phyloP scores from a whole-genome alignment of 2,888 invertebrate species.

The Nebria salina region DNA sequence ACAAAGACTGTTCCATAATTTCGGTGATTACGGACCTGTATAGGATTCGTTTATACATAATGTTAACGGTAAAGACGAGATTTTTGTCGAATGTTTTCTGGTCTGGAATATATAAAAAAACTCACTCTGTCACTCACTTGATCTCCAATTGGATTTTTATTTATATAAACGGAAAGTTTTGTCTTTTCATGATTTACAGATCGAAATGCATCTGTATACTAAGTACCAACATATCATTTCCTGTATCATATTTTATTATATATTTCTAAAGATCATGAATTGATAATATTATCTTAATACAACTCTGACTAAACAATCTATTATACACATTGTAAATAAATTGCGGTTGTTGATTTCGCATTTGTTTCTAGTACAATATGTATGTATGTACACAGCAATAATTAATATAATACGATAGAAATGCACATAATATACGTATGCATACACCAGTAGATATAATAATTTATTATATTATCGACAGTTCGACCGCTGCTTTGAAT shows the following conservation, averaged over 20 bases:
- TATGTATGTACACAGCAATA: neutral
- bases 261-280: too few relatives aligned
- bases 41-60: neutral
- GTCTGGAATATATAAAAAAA: neutral
- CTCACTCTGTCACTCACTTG: neutral
- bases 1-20: neutral
- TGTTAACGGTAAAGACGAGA: constrained; percentile 23
- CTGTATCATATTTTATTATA: too few relatives aligned
- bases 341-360: neutral
- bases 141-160: neutral
- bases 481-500: neutral
- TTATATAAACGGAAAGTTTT: neutral
- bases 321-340: neutral
- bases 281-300: neutral
- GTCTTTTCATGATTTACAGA: neutral
- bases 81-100: constrained; percentile 18
- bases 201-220: neutral
- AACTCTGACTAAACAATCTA: neutral
- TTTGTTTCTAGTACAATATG: neutral
- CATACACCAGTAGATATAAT: neutral
- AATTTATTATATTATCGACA: neutral
- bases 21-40: neutral
- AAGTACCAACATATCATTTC: too few relatives aligned
- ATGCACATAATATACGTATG: neutral
- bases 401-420: neutral